A percentile compares a stretch with the other conserved stretches of the same genome.
These are phyloP conservation scores for Zelostemma sp. DNA, from an alignment of 1,140 invertebrate species.

Conservation along the genomic window DNA sequence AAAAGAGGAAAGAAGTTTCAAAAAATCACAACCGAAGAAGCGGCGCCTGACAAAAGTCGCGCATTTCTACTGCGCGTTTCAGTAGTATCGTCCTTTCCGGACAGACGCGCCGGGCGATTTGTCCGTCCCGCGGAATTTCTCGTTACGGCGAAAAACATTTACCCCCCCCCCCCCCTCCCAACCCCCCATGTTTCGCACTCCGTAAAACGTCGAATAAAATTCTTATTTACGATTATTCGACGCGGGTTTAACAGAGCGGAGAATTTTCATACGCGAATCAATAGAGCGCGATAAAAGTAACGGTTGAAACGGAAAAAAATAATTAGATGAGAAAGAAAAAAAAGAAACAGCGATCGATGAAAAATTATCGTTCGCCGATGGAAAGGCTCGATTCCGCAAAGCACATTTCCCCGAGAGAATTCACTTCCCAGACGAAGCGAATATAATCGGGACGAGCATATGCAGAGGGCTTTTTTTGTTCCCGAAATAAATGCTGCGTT, in stretches of 20 bases:
- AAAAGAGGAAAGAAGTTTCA: not conserved
- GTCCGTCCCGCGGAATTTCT: not conserved
- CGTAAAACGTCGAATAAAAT: slow-evolving; percentile 20
- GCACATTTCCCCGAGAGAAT: slow-evolving; percentile 3
- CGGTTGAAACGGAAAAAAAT: not conserved
- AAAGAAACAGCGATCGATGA: not conserved
- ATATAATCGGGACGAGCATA: not conserved
- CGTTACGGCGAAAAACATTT: not conserved
- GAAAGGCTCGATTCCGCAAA: not conserved
- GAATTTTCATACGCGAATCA: slow-evolving; percentile 14
- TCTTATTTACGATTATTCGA: slow-evolving; percentile 28
- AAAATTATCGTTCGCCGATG: not conserved
- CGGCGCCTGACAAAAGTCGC: slow-evolving; percentile 27
- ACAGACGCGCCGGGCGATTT: not conserved
- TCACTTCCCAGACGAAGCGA: not conserved
- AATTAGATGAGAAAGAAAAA: not conserved
- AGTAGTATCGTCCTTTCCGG: slow-evolving; percentile 10
- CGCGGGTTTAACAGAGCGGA: slow-evolving; percentile 13
- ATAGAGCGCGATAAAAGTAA: too few relatives aligned
- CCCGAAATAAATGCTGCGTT: slow-evolving; percentile 11
- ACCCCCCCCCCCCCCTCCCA: too few relatives aligned
- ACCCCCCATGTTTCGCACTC: not conserved
- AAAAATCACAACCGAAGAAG: slow-evolving; percentile 11
- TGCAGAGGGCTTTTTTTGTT: not conserved
- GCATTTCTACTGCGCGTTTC: slow-evolving; percentile 19